Evolutionary conservation across 2,888 invertebrate genomes (phyloP), one percentile per base, ranked within the genome.

Genomic region (Andrena chrysosceles): DNA sequence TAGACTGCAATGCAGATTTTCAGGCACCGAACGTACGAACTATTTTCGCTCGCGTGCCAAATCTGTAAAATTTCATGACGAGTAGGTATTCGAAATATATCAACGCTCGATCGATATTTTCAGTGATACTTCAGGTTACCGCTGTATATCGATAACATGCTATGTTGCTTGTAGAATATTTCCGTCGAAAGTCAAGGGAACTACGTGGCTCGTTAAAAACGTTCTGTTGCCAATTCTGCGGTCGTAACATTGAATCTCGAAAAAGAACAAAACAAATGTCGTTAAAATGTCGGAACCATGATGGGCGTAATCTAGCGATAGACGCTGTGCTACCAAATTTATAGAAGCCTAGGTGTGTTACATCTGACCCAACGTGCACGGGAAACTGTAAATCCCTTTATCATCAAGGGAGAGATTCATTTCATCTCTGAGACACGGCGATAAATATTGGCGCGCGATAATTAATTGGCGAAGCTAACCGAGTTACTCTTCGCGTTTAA

Each of bases 1-100:
- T 83, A 83, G 79, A 78, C 90, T 81, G 92, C 91, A 92, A 87
- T 92, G 91, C 92, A 90, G 91, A 90, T 89, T 91, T 89, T 89
- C 90, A 90, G 90, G 89, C 86, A 49, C 10, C 69, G 35, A 10
- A 33, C 60, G 54, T 79, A 56, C 64, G 52, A 75, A 62, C 63
- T 66, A 64, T 77, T 74, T 29, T 56, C 71, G 68, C 10, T 85
- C 78, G 87, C 87, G 88, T 89, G 89, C 85, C 87, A 86, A 81
- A 78, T 76, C 29, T 54, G 29, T 62, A 35, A 78, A 83, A 85
- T 66, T 59, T 23, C 42, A 29, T 66, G 69, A 56, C 66, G 49
- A 49, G 26, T 31, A 13, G 33, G 49, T 70, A 62, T 77, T 13
- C 63, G 56, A 59, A 42, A 73, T 72, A 42, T 60, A 70, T 76